Conservation (phyloP, 2,888 invertebrate genomes). For the Amblyjoppa fuscipennis region DNA sequence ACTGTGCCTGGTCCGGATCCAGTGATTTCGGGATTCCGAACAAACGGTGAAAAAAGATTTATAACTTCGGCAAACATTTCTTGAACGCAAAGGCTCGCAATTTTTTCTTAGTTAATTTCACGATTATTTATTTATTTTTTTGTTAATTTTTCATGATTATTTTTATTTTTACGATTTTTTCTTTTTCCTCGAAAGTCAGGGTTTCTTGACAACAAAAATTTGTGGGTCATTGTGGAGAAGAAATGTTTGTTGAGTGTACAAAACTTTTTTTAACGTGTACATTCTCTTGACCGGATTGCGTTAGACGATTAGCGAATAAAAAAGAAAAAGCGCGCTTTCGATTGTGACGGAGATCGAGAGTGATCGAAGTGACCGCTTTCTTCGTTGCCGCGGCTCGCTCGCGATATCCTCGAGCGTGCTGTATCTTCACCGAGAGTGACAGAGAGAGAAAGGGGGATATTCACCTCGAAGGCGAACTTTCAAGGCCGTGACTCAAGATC, state of each 20-base stretch:
- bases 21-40: background rate
- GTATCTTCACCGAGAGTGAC: background rate
- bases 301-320: background rate
- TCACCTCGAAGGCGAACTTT: conserved; percentile 61
- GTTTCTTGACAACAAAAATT: background rate
- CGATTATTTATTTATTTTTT: background rate
- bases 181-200: background rate
- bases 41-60: background rate
- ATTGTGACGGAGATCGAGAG: conserved; percentile 18
- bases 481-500: conserved; percentile 65
- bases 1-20: background rate
- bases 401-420: background rate
- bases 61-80: background rate
- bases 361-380: conserved; percentile 12
- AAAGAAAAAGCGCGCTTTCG: background rate
- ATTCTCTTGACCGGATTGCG: background rate
- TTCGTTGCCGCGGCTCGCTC: background rate
- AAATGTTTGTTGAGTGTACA: background rate
- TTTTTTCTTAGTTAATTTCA: background rate
- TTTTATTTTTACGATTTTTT: background rate
- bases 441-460: conserved; percentile 55
- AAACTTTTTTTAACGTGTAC: background rate
- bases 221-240: background rate
- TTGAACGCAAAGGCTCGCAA: background rate
- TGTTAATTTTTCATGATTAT: background rate